These are phyloP conservation scores for Uromys caudimaculatus DNA, from an alignment of 2,797 vertebrate species.

Conservation along the genomic window DNA sequence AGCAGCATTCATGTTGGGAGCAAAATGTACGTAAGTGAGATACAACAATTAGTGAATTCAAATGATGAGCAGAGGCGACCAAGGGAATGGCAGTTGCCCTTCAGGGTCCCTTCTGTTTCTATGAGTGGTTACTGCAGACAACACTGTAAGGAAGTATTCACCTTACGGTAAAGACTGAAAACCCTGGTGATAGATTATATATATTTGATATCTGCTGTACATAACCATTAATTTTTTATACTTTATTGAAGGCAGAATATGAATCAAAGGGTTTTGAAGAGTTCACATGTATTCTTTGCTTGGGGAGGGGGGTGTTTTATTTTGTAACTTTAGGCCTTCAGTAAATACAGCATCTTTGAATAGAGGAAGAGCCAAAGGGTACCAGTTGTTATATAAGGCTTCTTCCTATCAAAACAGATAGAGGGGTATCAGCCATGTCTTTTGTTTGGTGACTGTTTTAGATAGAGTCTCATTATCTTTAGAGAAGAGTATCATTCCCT, in stretches of 20 bases:
- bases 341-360: background rate
- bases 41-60: background rate
- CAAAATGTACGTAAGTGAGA: background rate
- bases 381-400: background rate
- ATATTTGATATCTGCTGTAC: background rate
- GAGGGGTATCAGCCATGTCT: background rate
- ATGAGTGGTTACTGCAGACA: background rate
- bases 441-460: background rate
- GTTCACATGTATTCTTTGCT: background rate
- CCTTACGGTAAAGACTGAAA: background rate
- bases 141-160: background rate
- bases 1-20: rapidly evolving
- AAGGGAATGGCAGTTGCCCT: background rate
- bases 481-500: background rate
- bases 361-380: background rate
- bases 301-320: background rate
- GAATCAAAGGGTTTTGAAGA: background rate
- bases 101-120: background rate
- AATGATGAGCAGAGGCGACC: background rate
- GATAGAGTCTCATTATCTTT: background rate
- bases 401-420: background rate
- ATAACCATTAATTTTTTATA: background rate
- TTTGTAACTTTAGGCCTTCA: background rate
- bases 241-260: background rate
- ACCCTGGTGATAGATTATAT: background rate